Evolutionary conservation across 2,113 vertebrate genomes (phyloP).

Genomic region (Atractosteus spatula): DNA sequence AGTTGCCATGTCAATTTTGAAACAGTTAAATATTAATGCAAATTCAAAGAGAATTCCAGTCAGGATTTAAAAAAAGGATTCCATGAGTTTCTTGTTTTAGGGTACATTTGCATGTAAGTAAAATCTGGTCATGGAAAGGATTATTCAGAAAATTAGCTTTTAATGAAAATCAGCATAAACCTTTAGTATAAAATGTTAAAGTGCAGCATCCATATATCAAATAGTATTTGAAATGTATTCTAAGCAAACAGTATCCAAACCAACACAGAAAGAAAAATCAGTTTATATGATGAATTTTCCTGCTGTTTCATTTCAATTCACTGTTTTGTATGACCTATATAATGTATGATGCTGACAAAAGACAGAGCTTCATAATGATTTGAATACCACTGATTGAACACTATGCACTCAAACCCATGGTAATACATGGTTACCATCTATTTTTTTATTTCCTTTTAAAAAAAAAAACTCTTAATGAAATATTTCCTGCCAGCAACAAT

Average conservation of each 20-base stretch:
- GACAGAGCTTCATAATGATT: too few species aligned
- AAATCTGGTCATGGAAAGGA: constrained; percentile 63
- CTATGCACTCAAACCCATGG: too few species aligned
- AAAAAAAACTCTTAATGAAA: constrained; percentile 2
- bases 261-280: too few species aligned
- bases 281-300: too few species aligned
- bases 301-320: too few species aligned
- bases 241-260: too few species aligned
- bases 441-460: too few species aligned
- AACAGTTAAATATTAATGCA: constrained; percentile 51
- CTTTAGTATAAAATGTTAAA: constrained; percentile 49
- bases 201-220: neutral
- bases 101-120: constrained; percentile 69
- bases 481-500: constrained; percentile 19
- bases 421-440: too few species aligned
- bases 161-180: constrained; percentile 56
- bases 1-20: constrained; percentile 41
- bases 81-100: constrained; percentile 52
- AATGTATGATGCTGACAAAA: too few species aligned
- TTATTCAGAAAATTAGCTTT: constrained; percentile 43
- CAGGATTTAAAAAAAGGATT: constrained; percentile 64
- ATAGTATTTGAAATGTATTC: too few species aligned
- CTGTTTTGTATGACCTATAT: too few species aligned
- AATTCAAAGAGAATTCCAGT: constrained; percentile 50
- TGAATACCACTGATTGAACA: too few species aligned